A percentile compares a stretch with the other conserved stretches of the same genome.
Evolutionary conservation across 2,888 invertebrate species (phyloP).

Genomic region (Cataglyphis altisquamis): DNA sequence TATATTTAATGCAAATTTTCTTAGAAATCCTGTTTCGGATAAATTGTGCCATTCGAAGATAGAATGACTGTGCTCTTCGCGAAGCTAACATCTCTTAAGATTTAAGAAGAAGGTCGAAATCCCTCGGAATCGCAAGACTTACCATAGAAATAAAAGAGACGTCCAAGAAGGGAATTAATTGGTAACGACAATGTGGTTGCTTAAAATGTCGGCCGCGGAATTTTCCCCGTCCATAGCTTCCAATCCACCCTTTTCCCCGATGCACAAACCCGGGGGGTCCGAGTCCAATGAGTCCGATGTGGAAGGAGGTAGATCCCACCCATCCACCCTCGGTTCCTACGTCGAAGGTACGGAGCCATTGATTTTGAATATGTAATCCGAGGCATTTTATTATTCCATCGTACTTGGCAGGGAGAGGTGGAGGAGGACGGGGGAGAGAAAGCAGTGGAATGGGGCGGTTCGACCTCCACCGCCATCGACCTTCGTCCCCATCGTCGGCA

Average conservation of each 20-base stretch:
- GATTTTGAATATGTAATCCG: conserved; percentile 85
- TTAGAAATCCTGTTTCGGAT: background rate
- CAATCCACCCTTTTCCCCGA: conserved; percentile 46
- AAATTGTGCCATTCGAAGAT: background rate
- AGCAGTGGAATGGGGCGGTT: conserved; percentile 72
- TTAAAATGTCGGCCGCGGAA: conserved; percentile 78
- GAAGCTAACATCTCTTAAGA: background rate
- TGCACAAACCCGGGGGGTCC: conserved; percentile 30
- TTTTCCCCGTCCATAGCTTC: conserved; percentile 59
- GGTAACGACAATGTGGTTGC: conserved; percentile 73
- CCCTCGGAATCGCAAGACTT: conserved; percentile 12
- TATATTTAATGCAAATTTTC: background rate
- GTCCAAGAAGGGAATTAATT: conserved; percentile 54
- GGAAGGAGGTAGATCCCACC: conserved; percentile 75
- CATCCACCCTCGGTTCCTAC: conserved; percentile 72
- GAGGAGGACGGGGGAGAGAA: conserved; percentile 65
- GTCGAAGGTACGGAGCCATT: conserved; percentile 81
- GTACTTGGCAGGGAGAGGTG: conserved; percentile 70
- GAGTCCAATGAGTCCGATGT: conserved; percentile 12
- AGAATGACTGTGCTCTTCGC: background rate
- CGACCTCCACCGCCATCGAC: conserved; percentile 78
- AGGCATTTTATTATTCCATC: conserved; percentile 85
- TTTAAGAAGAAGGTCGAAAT: conserved; percentile 42
- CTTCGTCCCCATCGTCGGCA: conserved; percentile 73
- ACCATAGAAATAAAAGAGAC: conserved; percentile 54